phyloP scores from a whole-genome alignment of 2,797 vertebrate genomes.

The Trachurus trachurus region DNA sequence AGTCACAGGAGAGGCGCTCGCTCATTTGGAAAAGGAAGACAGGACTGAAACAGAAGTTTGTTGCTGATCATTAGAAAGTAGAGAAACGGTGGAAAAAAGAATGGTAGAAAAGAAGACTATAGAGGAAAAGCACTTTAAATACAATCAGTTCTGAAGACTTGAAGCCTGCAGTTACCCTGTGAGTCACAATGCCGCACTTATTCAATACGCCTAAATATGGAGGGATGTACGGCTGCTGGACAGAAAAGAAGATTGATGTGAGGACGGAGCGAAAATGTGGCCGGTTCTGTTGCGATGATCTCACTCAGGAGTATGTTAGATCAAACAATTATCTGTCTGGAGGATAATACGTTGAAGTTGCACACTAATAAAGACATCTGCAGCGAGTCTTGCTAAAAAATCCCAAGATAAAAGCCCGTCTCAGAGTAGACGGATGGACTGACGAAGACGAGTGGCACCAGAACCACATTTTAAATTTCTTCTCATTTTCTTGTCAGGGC shows the following conservation, averaged over 20 bases:
- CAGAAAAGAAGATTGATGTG: conserved; percentile 1
- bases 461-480: conserved; percentile 46
- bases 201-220: background rate
- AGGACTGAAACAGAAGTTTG: conserved; percentile 29
- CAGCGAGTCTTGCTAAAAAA: conserved; percentile 34
- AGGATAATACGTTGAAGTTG: conserved; percentile 27
- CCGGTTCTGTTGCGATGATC: conserved; percentile 16
- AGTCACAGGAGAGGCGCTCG: conserved; percentile 38
- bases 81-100: background rate
- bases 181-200: background rate
- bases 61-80: conserved; percentile 35
- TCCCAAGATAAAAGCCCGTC: conserved; percentile 29
- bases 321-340: conserved; percentile 29
- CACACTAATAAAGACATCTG: conserved; percentile 46
- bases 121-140: background rate
- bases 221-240: background rate
- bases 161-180: background rate
- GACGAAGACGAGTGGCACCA: conserved; percentile 57
- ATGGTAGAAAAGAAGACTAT: background rate
- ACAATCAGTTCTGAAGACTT: background rate
- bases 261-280: conserved; percentile 25
- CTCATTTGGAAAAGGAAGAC: conserved; percentile 47
- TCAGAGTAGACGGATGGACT: conserved; percentile 21
- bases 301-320: conserved; percentile 3
- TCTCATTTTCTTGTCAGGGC: conserved; percentile 51